Evolutionary conservation across 2,113 vertebrate species (phyloP).

Genomic region (Neodon shergylaensis): DNA sequence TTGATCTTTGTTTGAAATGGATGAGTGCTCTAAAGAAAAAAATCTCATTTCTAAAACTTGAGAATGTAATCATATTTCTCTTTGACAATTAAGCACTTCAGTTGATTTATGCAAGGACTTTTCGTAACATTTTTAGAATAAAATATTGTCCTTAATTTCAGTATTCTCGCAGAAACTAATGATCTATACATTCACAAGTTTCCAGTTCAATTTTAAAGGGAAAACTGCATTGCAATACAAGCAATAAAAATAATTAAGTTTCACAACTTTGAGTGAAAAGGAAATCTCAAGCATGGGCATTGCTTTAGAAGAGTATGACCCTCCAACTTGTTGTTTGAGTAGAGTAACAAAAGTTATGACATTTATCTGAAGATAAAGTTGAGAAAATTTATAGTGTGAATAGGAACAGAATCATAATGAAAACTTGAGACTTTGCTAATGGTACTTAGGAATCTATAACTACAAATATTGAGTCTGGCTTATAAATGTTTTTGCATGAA

Average conservation of each 20-base stretch:
- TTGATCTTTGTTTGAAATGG: slow-evolving; percentile 52
- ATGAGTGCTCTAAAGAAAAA: background rate
- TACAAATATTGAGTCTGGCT: background rate
- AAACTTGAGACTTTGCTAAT: slow-evolving; percentile 25
- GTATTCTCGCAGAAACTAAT: slow-evolving; percentile 45
- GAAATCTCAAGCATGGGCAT: background rate
- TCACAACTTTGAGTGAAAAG: background rate
- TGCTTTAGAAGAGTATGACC: background rate
- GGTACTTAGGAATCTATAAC: background rate
- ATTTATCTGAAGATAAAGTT: slow-evolving; percentile 29
- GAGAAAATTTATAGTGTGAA: background rate
- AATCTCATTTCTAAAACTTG: slow-evolving; percentile 52
- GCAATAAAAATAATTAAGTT: slow-evolving; percentile 28
- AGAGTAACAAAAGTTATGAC: slow-evolving; percentile 24
- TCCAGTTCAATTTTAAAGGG: slow-evolving; percentile 45
- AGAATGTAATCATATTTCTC: slow-evolving; percentile 4
- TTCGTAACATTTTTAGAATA: slow-evolving; percentile 62
- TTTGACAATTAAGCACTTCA: slow-evolving; percentile 66
- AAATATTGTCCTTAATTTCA: slow-evolving; percentile 58
- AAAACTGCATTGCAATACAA: slow-evolving; percentile 54
- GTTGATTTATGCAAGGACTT: background rate
- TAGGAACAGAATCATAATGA: slow-evolving; percentile 26
- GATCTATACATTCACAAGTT: slow-evolving; percentile 33
- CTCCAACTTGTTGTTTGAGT: background rate
- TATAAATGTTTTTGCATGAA: background rate